Conservation (phyloP, 2,113 vertebrate species). For the Orycteropus afer region DNA sequence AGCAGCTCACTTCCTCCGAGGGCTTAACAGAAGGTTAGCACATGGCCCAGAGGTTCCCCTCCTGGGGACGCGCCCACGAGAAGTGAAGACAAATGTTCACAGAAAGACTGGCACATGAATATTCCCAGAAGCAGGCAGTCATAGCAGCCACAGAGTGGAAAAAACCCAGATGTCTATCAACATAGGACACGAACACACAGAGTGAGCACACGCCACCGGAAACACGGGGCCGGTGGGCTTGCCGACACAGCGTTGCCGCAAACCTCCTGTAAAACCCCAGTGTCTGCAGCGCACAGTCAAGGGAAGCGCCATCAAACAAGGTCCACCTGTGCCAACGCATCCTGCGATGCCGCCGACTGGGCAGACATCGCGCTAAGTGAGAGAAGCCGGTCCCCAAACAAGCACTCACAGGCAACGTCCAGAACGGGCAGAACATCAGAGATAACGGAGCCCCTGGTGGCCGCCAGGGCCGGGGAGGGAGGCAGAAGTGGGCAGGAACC, state of each 20-base stretch:
- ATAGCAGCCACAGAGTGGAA: not conserved
- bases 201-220: too few species aligned
- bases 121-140: not conserved
- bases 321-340: too few species aligned
- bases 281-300: too few species aligned
- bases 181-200: accelerated
- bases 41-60: too few species aligned
- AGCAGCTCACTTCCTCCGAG: too few species aligned
- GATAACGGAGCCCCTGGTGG: accelerated
- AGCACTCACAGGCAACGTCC: not conserved
- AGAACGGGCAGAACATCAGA: not conserved
- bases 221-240: too few species aligned
- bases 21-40: not conserved
- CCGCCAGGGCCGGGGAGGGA: accelerated
- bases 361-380: accelerated
- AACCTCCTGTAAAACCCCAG: too few species aligned
- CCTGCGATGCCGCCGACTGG: too few species aligned
- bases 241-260: too few species aligned
- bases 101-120: accelerated
- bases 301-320: too few species aligned
- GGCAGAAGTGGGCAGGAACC: too few species aligned
- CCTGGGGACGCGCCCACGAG: not conserved
- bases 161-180: not conserved
- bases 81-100: accelerated
- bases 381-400: not conserved